Conservation (phyloP, 2,113 vertebrate genomes). For the Thunnus maccoyii region DNA sequence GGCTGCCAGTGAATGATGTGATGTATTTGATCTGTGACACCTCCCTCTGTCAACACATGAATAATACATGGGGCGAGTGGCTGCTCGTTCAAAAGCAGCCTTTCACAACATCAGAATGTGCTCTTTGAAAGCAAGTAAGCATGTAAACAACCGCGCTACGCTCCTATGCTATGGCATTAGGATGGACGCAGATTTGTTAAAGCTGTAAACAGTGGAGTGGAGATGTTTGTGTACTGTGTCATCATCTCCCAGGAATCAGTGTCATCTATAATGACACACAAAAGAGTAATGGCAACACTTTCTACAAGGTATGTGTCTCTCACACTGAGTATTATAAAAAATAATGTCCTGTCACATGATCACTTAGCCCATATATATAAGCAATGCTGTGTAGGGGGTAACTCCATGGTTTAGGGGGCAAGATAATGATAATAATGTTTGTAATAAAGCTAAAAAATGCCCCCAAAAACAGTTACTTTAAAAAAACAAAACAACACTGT, state of each 20-base stretch:
- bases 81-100: constrained; percentile 25
- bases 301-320: background rate
- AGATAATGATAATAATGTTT: no score
- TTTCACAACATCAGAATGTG: constrained; percentile 15
- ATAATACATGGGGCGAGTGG: constrained; percentile 48
- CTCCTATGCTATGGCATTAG: background rate
- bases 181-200: background rate
- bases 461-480: no score
- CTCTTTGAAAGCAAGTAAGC: constrained; percentile 15
- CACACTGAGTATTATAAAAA: background rate
- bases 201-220: background rate
- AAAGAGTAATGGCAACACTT: background rate
- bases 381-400: no score
- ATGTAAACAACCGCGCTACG: constrained; percentile 14
- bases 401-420: no score
- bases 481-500: no score
- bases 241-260: background rate
- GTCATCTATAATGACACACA: background rate
- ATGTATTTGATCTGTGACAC: constrained; percentile 52
- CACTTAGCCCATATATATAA: background rate
- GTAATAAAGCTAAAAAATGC: no score
- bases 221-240: background rate
- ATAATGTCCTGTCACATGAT: background rate
- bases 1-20: constrained; percentile 28
- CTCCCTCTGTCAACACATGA: constrained; percentile 30